phyloP scores from a whole-genome alignment of 1,140 invertebrate genomes.

The Drosophila equinoxialis region DNA sequence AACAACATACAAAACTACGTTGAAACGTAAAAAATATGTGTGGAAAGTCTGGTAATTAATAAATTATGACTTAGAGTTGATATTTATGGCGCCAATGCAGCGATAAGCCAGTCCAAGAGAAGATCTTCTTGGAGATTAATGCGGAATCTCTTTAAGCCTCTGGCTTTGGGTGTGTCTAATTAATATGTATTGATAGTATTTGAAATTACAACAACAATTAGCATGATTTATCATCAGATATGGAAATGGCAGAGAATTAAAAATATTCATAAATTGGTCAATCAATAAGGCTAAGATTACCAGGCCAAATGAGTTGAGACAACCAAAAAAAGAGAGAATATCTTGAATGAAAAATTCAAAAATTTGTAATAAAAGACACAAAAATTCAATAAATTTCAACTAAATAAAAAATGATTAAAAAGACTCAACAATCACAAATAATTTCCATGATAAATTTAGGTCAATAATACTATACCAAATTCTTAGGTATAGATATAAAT shows the following conservation, averaged over 20 bases:
- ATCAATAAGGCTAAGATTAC: conserved; percentile 53
- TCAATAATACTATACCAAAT: too few species aligned
- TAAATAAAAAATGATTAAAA: too few species aligned
- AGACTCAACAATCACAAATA: too few species aligned
- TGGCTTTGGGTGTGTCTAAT: conserved; percentile 69
- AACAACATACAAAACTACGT: not conserved
- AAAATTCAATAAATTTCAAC: not conserved
- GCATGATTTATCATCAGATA: conserved; percentile 70
- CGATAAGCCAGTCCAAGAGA: conserved; percentile 47
- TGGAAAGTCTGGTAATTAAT: conserved; percentile 77
- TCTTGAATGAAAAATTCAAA: not conserved
- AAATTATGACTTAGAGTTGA: conserved; percentile 71
- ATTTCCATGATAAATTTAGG: too few species aligned
- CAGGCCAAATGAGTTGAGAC: conserved; percentile 16
- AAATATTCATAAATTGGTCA: conserved; percentile 67
- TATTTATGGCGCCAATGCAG: conserved; percentile 72
- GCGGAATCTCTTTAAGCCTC: conserved; percentile 43
- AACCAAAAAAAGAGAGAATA: not conserved
- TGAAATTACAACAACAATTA: conserved; percentile 77
- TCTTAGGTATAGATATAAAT: too few species aligned
- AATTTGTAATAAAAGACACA: not conserved
- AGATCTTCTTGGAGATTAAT: conserved; percentile 71
- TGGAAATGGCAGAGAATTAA: conserved; percentile 55
- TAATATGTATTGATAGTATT: conserved; percentile 78
- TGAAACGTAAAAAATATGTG: conserved; percentile 53